Evolutionary conservation across 2,113 vertebrate species (phyloP), one percentile per base, ranked within the genome.

Genomic region (Solea senegalensis): DNA sequence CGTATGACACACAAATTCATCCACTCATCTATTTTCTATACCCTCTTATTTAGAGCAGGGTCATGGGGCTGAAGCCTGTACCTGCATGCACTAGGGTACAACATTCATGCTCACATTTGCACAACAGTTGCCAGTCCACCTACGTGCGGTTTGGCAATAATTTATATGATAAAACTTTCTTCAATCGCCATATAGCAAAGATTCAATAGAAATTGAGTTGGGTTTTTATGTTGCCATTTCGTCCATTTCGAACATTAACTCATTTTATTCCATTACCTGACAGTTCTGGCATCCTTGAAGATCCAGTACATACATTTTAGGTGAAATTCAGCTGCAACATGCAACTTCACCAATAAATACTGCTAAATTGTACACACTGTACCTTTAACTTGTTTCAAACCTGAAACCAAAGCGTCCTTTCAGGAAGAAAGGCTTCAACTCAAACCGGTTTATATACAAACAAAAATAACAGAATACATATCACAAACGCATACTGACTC

Each of bases 381-480:
- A 21, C 21, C 21, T 21, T 21, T 21, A 5, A 49, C 5, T 13
- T 10, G 10, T 44, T 64, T 73, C 14, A 69, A 60, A 57, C 2
- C 21, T 2, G 14, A 51, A 51, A 53, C 65, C 34, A 34, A 50
- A 68, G 16, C 15, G 13, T 27, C 63, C 34, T 43, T 75, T 72
- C 5, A 40, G 55, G 15, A 76, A 61, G 26, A 78, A 43, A 43
- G 66, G 74, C 45, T 67, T 60, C 46, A 63, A 34, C 28, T 61
- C 9, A 65, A 69, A 49, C 45, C n/a, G 5, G 11, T 58, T 60
- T 49, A 67, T 51, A 72, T 9, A 49, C 45, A 16, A 48, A 59
- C n/a, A 66, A 5, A 56, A 76, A 65, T 44, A 64, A 16, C 70
- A 67, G 4, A 41, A 43, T 13, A 55, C 27, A 56, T 3, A 55